Evolutionary conservation across 2,888 invertebrate species (phyloP).

Genomic region (Lordiphosa andalusiaca): DNA sequence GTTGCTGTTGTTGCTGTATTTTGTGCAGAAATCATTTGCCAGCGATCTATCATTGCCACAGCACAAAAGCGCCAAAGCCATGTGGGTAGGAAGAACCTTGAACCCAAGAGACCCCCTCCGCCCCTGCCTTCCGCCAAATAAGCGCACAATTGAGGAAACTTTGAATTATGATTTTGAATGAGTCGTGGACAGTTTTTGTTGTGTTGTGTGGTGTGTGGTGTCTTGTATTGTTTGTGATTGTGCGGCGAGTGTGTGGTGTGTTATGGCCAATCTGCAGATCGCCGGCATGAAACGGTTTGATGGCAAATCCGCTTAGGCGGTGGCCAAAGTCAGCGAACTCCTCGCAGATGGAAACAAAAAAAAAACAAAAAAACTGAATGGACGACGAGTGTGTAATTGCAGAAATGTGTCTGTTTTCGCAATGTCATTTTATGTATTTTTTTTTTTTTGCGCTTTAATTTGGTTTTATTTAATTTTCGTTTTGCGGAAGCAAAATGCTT

Average conservation of each 20-base stretch:
- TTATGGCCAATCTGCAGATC: conserved; percentile 16
- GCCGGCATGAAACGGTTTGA: conserved; percentile 15
- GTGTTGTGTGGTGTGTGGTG: no score
- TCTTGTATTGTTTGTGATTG: conserved; percentile 47
- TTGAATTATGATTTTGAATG: conserved; percentile 54
- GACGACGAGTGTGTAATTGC: not conserved
- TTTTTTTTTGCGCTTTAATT: conserved; percentile 38
- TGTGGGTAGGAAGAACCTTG: conserved; percentile 57
- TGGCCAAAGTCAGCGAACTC: conserved; percentile 22
- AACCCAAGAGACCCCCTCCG: conserved; percentile 36
- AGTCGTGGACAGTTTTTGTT: conserved; percentile 57
- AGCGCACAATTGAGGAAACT: conserved; percentile 18
- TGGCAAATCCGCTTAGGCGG: conserved; percentile 38
- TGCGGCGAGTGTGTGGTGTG: not conserved
- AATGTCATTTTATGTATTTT: conserved; percentile 54
- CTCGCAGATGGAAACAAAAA: not conserved
- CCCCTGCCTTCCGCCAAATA: no score
- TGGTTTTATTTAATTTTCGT: conserved; percentile 47
- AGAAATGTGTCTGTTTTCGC: conserved; percentile 35
- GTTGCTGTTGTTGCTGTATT: conserved; percentile 14
- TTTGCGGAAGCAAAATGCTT: conserved; percentile 61
- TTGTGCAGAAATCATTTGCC: conserved; percentile 58
- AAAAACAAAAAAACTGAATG: not conserved
- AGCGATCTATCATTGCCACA: conserved; percentile 65
- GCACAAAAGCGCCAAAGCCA: conserved; percentile 21